phyloP scores from a whole-genome alignment of 2,797 vertebrate genomes.

The Eulemur coronatus region DNA sequence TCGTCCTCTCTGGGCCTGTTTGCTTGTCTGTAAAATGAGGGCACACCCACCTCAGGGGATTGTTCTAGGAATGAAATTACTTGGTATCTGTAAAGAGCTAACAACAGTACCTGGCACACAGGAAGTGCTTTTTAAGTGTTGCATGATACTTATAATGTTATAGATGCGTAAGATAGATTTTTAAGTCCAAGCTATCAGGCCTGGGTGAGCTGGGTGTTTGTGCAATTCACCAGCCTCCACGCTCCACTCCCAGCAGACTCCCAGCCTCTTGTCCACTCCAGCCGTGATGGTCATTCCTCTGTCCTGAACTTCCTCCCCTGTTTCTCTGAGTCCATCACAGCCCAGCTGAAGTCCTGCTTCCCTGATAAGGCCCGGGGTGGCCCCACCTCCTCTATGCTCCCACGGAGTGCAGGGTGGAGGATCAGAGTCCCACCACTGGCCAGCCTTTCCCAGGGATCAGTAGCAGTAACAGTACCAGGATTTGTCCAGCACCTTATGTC shows the following conservation, averaged over 20 bases:
- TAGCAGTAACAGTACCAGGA: not conserved
- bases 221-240: rapidly evolving
- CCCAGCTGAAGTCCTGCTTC: not conserved
- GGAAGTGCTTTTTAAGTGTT: not conserved
- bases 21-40: not conserved
- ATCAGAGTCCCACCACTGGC: not conserved
- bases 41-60: not conserved
- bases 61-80: not conserved
- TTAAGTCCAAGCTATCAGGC: not conserved
- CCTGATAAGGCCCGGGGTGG: not conserved
- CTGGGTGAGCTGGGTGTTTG: not conserved
- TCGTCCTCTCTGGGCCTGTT: not conserved
- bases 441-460: not conserved
- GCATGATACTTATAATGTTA: too few relatives aligned
- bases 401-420: rapidly evolving
- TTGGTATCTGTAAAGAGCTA: not conserved
- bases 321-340: not conserved
- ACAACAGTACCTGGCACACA: not conserved
- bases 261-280: not conserved
- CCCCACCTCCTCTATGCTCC: not conserved
- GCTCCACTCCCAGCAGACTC: rapidly evolving
- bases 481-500: not conserved
- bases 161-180: not conserved
- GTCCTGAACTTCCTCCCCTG: not conserved
- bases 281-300: not conserved